Evolutionary conservation across 2,113 vertebrate genomes (phyloP).

Genomic region (Bombycilla garrulus): DNA sequence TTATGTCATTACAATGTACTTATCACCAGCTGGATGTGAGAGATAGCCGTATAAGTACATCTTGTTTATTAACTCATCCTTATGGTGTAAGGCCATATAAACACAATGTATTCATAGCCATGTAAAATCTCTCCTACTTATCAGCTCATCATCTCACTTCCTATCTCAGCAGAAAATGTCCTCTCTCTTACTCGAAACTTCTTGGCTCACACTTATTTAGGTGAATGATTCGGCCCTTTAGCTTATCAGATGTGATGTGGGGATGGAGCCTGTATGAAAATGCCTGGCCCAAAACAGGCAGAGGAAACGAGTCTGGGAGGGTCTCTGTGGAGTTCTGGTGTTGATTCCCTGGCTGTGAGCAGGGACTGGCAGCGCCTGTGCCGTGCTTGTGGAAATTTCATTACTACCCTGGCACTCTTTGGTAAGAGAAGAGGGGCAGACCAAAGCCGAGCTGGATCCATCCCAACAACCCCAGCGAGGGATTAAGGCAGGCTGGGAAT

Average conservation of each 20-base stretch:
- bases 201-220: not conserved
- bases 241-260: not conserved
- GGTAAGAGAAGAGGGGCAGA: not conserved
- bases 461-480: not conserved
- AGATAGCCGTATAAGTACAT: slow-evolving; percentile 1
- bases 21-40: not conserved
- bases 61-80: slow-evolving; percentile 29
- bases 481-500: not conserved
- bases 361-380: not conserved
- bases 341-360: not conserved
- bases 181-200: not conserved
- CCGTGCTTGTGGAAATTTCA: not conserved
- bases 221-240: not conserved
- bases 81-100: not conserved
- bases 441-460: not conserved
- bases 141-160: slow-evolving; percentile 22
- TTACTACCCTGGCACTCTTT: not conserved
- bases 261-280: not conserved
- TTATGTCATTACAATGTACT: not conserved
- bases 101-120: not conserved
- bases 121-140: slow-evolving; percentile 31
- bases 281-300: not conserved
- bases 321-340: not conserved
- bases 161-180: slow-evolving; percentile 36
- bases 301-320: not conserved